phyloP scores from a whole-genome alignment of 2,888 invertebrate genomes.

The Hypsopygia costalis region DNA sequence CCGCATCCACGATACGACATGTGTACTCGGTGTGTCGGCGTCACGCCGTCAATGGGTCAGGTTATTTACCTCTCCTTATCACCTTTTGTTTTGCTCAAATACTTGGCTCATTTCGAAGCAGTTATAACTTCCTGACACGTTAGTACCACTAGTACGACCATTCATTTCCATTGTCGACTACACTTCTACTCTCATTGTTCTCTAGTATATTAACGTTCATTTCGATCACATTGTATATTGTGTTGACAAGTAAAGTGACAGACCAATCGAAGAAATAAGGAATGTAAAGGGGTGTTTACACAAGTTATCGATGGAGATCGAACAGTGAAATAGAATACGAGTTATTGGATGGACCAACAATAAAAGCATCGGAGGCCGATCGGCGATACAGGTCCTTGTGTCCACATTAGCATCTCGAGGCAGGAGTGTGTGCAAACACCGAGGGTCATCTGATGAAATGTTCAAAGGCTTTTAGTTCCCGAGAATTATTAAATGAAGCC shows the following conservation, averaged over 20 bases:
- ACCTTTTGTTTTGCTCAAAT: constrained; percentile 78
- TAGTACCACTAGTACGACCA: constrained; percentile 16
- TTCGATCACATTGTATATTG: constrained; percentile 6
- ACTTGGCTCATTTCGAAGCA: constrained; percentile 52
- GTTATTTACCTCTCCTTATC: constrained; percentile 79
- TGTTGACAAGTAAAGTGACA: constrained; percentile 8
- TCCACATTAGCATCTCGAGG: constrained; percentile 79
- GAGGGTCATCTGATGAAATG: constrained; percentile 81
- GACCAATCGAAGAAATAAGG: constrained; percentile 5
- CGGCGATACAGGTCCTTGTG: constrained; percentile 79
- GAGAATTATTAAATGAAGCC: constrained; percentile 80
- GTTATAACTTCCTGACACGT: constrained; percentile 44
- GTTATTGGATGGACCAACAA: constrained; percentile 66
- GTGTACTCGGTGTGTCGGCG: constrained; percentile 29
- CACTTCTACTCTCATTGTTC: constrained; percentile 8
- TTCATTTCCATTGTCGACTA: constrained; percentile 13
- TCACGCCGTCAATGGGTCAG: constrained; percentile 73
- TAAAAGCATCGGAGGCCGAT: constrained; percentile 72
- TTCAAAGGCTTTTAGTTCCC: constrained; percentile 81
- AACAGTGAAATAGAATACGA: constrained; percentile 67
- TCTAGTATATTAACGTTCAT: constrained; percentile 11
- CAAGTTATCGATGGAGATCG: constrained; percentile 59
- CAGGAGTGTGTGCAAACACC: constrained; percentile 78
- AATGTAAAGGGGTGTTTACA: constrained; percentile 45
- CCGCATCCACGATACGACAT: constrained; percentile 25